Conservation (phyloP, 2,888 invertebrate genomes). For the Thysanoteuthis rhombus region DNA sequence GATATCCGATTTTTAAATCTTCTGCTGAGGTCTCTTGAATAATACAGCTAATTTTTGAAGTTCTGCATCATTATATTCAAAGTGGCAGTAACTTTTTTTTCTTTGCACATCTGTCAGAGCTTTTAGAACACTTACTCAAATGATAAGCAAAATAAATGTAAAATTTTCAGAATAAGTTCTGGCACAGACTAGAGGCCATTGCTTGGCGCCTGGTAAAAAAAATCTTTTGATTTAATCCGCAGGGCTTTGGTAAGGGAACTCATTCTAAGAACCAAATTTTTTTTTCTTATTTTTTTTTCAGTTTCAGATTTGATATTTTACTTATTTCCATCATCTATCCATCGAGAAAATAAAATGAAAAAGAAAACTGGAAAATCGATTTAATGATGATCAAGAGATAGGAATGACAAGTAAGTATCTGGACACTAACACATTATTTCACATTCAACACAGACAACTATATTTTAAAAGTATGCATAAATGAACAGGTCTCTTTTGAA, state of each 20-base stretch:
- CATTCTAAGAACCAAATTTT: not conserved
- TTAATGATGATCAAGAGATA: too few relatives aligned
- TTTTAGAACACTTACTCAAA: not conserved
- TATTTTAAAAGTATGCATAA: slow-evolving; percentile 12
- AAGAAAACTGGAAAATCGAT: not conserved
- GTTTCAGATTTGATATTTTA: not conserved
- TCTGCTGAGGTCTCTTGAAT: not conserved
- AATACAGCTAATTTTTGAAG: slow-evolving; percentile 12
- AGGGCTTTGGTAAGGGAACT: not conserved
- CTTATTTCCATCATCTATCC: not conserved
- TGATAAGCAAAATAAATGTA: not conserved
- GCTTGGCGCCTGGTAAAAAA: too few relatives aligned
- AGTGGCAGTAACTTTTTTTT: not conserved
- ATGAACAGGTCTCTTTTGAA: not conserved
- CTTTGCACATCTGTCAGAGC: not conserved
- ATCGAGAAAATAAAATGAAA: not conserved
- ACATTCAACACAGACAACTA: slow-evolving; percentile 12
- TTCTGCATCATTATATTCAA: not conserved
- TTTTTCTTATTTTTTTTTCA: not conserved
- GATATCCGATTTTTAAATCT: not conserved
- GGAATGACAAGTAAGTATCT: not conserved
- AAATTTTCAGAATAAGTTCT: not conserved
- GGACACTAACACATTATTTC: not conserved
- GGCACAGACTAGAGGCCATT: not conserved
- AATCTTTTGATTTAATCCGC: too few relatives aligned